Conservation (phyloP, 2,797 vertebrate genomes). For the Discoglossus pictus region DNA sequence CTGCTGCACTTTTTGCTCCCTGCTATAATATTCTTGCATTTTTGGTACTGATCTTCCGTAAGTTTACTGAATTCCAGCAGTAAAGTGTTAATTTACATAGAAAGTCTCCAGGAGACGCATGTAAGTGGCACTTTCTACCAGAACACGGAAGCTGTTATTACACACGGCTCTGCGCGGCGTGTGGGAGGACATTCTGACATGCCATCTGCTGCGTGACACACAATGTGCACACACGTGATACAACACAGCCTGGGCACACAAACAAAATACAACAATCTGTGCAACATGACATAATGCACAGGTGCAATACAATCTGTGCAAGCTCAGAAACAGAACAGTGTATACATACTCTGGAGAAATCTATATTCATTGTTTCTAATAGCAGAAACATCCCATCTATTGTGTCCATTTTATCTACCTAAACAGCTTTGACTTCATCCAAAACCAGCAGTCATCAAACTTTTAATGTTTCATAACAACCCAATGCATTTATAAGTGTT, state of each 20-base stretch:
- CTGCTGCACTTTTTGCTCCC: no score
- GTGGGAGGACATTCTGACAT: constrained; percentile 37
- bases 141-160: constrained; percentile 40
- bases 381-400: no score
- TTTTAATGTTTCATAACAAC: no score
- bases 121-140: constrained; percentile 3
- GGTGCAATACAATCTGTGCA: not conserved
- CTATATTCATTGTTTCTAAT: no score
- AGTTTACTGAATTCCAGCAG: not conserved
- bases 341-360: not conserved
- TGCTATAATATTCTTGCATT: no score
- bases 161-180: constrained; percentile 27
- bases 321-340: not conserved
- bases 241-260: no score
- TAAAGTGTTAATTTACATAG: constrained; percentile 10
- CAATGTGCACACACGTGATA: constrained; percentile 16
- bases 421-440: no score
- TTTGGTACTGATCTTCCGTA: no score
- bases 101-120: constrained; percentile 11
- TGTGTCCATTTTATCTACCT: no score
- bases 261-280: not conserved
- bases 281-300: constrained; percentile 4
- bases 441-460: no score
- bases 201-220: constrained; percentile 46
- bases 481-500: no score